These are phyloP conservation scores for Sepioteuthis lessoniana DNA, from an alignment of 2,888 invertebrate species.

Conservation along the genomic window DNA sequence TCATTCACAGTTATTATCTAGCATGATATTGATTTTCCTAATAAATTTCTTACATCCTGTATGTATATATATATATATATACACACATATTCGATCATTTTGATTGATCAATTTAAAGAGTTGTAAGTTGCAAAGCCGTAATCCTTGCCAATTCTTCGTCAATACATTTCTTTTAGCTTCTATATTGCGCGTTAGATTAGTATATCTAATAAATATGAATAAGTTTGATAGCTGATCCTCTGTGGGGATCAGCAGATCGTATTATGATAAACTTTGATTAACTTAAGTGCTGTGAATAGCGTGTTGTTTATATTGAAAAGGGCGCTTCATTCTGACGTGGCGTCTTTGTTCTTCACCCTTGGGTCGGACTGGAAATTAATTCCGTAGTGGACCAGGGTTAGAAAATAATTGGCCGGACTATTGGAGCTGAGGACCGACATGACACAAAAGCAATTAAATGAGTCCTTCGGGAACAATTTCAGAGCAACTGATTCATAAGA, in stretches of 20 bases:
- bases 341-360: background rate
- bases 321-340: background rate
- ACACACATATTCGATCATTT: background rate
- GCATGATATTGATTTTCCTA: too few relatives aligned
- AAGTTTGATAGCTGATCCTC: background rate
- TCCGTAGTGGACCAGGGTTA: background rate
- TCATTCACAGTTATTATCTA: too few relatives aligned
- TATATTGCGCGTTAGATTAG: background rate
- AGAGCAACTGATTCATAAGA: background rate
- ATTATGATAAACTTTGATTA: background rate
- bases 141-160: background rate
- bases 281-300: background rate
- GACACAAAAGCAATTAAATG: background rate
- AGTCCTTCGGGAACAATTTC: background rate
- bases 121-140: background rate
- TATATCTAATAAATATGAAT: conserved; percentile 13
- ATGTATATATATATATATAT: too few relatives aligned
- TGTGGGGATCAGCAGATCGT: background rate
- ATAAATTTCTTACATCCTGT: too few relatives aligned
- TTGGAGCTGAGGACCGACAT: background rate
- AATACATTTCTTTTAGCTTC: background rate
- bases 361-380: background rate
- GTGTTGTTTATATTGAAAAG: background rate
- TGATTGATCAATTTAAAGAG: background rate
- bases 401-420: background rate